These are phyloP conservation scores for Schizopygopsis malacanthus DNA, from an alignment of 2,797 vertebrate species.

Conservation along the genomic window DNA sequence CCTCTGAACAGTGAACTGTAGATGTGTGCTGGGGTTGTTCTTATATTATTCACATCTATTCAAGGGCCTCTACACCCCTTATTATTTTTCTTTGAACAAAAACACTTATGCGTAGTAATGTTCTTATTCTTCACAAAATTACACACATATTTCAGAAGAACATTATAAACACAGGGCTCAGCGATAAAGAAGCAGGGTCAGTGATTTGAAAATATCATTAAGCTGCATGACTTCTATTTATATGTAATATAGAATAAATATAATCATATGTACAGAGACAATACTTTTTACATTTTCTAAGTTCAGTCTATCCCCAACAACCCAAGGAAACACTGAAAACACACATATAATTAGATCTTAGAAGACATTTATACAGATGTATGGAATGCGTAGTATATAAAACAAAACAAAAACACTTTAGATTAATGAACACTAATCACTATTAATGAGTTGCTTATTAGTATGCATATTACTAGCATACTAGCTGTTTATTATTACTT, in stretches of 20 bases:
- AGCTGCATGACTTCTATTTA: neutral
- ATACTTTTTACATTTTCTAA: neutral
- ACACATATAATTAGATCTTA: no score
- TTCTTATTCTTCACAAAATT: neutral
- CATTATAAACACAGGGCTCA: neutral
- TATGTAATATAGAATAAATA: neutral
- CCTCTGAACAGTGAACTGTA: constrained; percentile 24
- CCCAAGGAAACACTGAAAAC: neutral
- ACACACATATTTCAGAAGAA: neutral
- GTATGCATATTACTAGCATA: neutral
- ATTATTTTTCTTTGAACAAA: constrained; percentile 4
- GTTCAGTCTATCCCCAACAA: neutral
- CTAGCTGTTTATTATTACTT: neutral
- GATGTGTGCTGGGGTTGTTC: constrained; percentile 1
- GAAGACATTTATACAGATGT: no score
- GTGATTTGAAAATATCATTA: neutral
- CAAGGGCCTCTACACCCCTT: neutral
- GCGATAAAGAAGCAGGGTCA: neutral
- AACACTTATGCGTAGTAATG: neutral
- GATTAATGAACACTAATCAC: neutral
- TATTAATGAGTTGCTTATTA: neutral
- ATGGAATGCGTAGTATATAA: no score
- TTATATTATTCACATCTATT: constrained; percentile 27
- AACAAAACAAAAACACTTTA: no score
- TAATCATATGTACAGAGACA: neutral